Evolutionary conservation across 2,888 invertebrate genomes (phyloP), one percentile per base, ranked within the genome.

Genomic region (Amitus sp.): DNA sequence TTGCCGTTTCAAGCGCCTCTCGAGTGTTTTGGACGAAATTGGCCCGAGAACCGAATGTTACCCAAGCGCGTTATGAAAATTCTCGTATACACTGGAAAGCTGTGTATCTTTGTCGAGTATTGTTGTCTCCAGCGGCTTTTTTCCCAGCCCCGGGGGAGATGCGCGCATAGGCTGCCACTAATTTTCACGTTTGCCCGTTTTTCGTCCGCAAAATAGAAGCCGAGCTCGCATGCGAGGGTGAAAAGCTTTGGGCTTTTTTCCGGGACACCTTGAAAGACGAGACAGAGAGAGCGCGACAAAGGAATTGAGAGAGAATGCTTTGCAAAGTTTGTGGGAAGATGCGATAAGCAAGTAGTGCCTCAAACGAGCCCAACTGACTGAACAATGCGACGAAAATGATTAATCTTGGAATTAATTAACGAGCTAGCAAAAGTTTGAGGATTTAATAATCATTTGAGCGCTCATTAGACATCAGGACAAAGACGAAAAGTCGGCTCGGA

Each of bases 131-230:
- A 7, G 4, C 23, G 23, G 7, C 23, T 23, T 23, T 23, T 23
- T 23, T n/a, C n/a, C n/a, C n/a, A n/a, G n/a, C n/a, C n/a, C n/a
- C n/a, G n/a, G n/a, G n/a, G n/a, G n/a, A n/a, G n/a, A n/a, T n/a
- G n/a, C n/a, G n/a, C n/a, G n/a, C n/a, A n/a, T n/a, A n/a, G n/a
- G 23, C 23, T 23, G 23, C 23, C 23, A 7, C 23, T 23, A 62
- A 62, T 57, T 57, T 53, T 56, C 57, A 49, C 37, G 34, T 40
- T 46, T 49, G 52, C 49, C 40, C 28, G 52, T 56, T 62, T 62
- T 53, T 48, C 56, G 52, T 20, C 40, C 47, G 40, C 53, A 61
- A 56, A 56, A 48, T 56, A 23, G 20, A 51, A 23, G 23, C 23
- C 23, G 3, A 5, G 23, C 3, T 23, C 23, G 4, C n/a, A n/a